A percentile compares a stretch with the other conserved stretches of the same genome.
Conservation (phyloP, 2,888 invertebrate genomes). For the Caenorhabditis macrosperma region DNA sequence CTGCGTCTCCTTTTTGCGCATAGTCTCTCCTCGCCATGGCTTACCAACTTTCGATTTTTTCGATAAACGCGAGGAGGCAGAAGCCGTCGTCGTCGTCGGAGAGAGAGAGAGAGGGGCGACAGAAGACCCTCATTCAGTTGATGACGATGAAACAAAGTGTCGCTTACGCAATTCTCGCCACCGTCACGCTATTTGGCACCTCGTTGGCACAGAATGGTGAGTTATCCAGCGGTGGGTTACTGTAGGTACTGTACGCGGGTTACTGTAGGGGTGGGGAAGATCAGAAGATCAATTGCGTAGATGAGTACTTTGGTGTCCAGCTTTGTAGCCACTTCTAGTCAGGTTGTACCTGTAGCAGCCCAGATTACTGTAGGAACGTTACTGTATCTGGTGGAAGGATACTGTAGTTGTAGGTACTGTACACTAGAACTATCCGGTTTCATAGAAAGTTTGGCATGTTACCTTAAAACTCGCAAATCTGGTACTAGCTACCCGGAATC, state of each 20-base stretch:
- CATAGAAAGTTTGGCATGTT: too few species aligned
- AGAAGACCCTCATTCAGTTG: conserved; percentile 1
- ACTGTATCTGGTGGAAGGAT: too few species aligned
- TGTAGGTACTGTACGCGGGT: background rate
- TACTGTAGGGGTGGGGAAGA: too few species aligned
- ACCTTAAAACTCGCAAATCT: too few species aligned
- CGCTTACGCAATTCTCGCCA: conserved; percentile 3
- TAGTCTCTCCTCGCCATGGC: background rate
- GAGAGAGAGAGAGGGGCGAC: background rate
- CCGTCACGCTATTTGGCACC: background rate
- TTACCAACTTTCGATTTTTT: conserved; percentile 16
- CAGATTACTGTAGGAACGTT: too few species aligned
- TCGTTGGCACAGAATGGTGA: conserved; percentile 34
- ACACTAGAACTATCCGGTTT: too few species aligned
- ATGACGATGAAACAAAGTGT: conserved; percentile 16
- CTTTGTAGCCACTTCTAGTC: too few species aligned
- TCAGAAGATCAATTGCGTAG: too few species aligned
- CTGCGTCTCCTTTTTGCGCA: background rate
- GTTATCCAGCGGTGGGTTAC: background rate
- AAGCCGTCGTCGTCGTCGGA: background rate
- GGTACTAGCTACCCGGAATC: too few species aligned
- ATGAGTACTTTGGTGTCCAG: too few species aligned
- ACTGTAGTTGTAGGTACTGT: too few species aligned
- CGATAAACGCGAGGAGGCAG: background rate
- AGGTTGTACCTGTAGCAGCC: too few species aligned